Percentiles rank a stretch among this genome's conserved stretches.
Evolutionary conservation across 2,113 vertebrate species (phyloP).

Genomic region (Pteruthius melanotis): DNA sequence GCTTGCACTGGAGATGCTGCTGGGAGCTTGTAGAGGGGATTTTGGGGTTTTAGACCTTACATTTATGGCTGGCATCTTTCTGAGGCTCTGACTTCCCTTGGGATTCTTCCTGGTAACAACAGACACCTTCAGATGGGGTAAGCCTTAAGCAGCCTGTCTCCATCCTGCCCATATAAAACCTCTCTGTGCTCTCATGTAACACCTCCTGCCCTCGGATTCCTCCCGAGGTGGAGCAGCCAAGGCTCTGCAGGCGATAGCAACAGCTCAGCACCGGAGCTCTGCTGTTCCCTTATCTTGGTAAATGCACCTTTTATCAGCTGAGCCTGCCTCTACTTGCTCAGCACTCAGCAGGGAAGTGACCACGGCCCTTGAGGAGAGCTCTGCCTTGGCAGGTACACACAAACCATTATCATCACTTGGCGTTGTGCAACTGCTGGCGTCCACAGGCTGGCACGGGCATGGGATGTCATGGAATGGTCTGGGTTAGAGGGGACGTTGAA

Average conservation of each 20-base stretch:
- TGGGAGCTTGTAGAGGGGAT: neutral
- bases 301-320: neutral
- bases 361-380: neutral
- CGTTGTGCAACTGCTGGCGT: neutral
- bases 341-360: neutral
- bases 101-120: neutral
- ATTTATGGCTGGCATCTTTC: neutral
- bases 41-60: neutral
- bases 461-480: neutral
- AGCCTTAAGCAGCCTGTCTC: neutral
- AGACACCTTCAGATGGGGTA: neutral
- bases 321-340: conserved; percentile 3
- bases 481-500: neutral
- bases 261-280: neutral
- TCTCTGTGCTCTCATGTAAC: neutral
- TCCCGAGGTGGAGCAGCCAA: neutral
- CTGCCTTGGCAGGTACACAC: conserved; percentile 7
- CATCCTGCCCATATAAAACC: fast-evolving
- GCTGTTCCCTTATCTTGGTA: neutral
- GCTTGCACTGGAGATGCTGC: neutral
- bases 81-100: neutral
- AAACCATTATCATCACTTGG: fast-evolving
- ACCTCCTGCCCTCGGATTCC: neutral
- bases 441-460: neutral
- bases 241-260: neutral